Base-by-base conservation (phyloP, 1,140 invertebrate species). In the Drosophila auraria region DNA sequence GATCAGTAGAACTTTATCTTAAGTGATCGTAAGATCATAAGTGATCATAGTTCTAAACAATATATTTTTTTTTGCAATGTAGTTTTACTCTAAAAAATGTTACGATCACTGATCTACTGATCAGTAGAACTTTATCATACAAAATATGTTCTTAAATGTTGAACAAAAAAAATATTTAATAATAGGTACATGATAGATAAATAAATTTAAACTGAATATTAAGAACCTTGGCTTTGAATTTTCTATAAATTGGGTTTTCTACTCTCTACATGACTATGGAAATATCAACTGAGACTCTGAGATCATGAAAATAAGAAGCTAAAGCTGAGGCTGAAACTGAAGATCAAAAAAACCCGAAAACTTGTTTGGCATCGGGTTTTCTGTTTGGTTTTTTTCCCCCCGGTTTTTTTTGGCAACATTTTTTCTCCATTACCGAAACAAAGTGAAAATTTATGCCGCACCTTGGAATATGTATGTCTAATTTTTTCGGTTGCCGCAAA, bases 361-460 rank as follows among this genome's bases (percentile, higher is more conserved):
- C 83, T 89, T 54, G 83, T 87, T 86, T 80, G 44, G 49, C 17
- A 63, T 38, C n/a, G 20, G 20, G 50, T 64, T 74, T 82, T 74
- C 25, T 42, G 60, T 50, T 45, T 45, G 56, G 11, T 17, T 62
- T 50, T 77, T 45, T 38, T 49, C 17, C n/a, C n/a, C 8, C 8
- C 3, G 1, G 6, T 54, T 70, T 60, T 74, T 82, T 81, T 87
- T 83, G 57, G 69, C 82, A 82, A 87, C 66, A 63, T 57, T 68
- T 72, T 72, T 58, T 74, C 40, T 42, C 56, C 49, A 65, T 60
- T 75, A 47, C 49, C 27, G n/a, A 53, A 75, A 30, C 53, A 80
- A 81, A 87, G 84, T 74, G 83, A 87, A 87, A 89, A 87, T 84
- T 74, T 64, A 72, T 54, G 84, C 73, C 80, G 66, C 83, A 83